A percentile compares a stretch with the other conserved stretches of the same genome.
Evolutionary conservation across 2,888 invertebrate species (phyloP).

Genomic region (Philonicus albiceps): DNA sequence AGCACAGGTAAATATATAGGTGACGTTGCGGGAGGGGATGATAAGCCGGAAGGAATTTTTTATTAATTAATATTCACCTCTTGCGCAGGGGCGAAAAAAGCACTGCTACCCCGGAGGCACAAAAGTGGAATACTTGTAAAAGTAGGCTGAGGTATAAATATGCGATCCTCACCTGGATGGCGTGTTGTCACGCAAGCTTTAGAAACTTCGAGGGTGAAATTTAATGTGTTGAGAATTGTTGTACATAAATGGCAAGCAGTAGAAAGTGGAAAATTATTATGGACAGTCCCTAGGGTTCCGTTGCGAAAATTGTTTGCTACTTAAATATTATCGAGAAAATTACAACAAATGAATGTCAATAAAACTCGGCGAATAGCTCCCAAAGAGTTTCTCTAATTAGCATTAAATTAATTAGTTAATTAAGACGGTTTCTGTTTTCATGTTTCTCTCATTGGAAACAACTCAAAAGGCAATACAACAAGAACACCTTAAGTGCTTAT

Average conservation of each 20-base stretch:
- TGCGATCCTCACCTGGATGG: constrained; percentile 2
- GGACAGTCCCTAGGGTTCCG: background rate
- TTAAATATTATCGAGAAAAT: background rate
- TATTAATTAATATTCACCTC: constrained; percentile 34
- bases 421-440: background rate
- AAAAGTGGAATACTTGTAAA: background rate
- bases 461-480: background rate
- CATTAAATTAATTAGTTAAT: background rate
- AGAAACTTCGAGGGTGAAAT: background rate
- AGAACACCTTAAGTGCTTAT: background rate
- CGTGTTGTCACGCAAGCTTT: constrained; percentile 11
- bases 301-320: background rate
- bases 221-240: constrained; percentile 3
- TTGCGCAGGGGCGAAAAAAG: background rate
- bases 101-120: background rate
- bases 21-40: background rate
- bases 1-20: background rate
- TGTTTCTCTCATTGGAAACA: background rate
- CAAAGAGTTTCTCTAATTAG: background rate
- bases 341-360: background rate
- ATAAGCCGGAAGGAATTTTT: constrained; percentile 19
- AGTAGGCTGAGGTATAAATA: background rate
- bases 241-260: background rate
- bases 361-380: background rate
- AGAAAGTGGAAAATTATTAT: constrained; percentile 22